Evolutionary conservation across 2,888 invertebrate genomes (phyloP).

Genomic region (Philereme vetulata): DNA sequence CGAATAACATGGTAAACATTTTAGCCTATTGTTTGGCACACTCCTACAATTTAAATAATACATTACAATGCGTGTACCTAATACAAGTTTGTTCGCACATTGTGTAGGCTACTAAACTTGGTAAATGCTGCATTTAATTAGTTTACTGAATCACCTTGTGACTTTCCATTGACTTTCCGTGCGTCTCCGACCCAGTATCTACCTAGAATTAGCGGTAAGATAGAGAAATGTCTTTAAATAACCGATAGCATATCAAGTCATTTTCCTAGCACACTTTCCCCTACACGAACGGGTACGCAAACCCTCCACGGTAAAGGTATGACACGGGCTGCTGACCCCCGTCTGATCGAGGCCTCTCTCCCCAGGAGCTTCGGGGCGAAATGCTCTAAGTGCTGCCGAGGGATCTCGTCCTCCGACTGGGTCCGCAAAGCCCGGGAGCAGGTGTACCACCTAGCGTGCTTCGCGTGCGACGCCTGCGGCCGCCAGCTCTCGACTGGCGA

Average conservation of each 20-base stretch:
- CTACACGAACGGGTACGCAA: too few relatives aligned
- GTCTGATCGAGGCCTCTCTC: constrained; percentile 36
- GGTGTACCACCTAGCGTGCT: constrained; percentile 99
- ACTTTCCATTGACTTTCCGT: too few relatives aligned
- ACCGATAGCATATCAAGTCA: too few relatives aligned
- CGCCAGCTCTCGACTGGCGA: constrained; percentile 97
- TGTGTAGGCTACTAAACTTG: too few relatives aligned
- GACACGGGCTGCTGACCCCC: constrained; percentile 1
- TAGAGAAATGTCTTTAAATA: too few relatives aligned
- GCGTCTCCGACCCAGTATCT: not conserved
- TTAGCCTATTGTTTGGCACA: constrained; percentile 22
- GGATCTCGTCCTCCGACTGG: constrained; percentile 98
- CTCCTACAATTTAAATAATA: constrained; percentile 11
- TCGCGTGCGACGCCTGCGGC: constrained; percentile 98
- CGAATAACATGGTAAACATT: constrained; percentile 22
- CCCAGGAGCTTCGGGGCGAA: constrained; percentile 96
- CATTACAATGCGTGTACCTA: not conserved
- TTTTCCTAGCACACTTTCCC: not conserved
- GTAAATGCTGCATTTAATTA: too few relatives aligned
- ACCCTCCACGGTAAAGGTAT: not conserved
- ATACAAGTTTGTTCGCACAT: too few relatives aligned
- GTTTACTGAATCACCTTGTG: too few relatives aligned
- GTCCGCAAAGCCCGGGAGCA: constrained; percentile 96
- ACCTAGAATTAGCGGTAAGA: not conserved
- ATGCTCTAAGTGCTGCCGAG: constrained; percentile 97